Conservation (phyloP, 2,113 vertebrate genomes). For the Zosterops japonicus region DNA sequence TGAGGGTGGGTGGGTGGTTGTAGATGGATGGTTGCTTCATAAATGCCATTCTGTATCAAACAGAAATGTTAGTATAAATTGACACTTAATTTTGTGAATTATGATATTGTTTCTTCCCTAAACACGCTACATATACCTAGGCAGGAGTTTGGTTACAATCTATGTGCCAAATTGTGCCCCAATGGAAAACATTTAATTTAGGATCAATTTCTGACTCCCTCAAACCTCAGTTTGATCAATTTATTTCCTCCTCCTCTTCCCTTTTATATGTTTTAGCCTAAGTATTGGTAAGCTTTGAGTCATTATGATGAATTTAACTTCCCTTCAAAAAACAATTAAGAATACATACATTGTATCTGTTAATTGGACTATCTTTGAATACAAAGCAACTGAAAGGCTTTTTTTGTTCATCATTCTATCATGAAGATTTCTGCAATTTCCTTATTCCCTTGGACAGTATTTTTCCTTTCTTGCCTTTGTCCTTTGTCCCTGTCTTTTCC, state of each 20-base stretch:
- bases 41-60: background rate
- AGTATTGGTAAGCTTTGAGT: background rate
- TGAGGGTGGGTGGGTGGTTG: background rate
- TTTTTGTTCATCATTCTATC: rapidly evolving
- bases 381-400: background rate
- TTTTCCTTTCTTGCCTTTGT: constrained; percentile 12
- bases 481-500: constrained; percentile 40
- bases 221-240: background rate
- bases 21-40: background rate
- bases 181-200: background rate
- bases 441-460: background rate
- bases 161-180: rapidly evolving
- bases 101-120: rapidly evolving
- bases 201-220: background rate
- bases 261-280: background rate
- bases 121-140: background rate
- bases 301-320: background rate
- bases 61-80: background rate
- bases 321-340: background rate
- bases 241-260: background rate
- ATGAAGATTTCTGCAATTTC: background rate
- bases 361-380: background rate
- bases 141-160: background rate
- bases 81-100: background rate
- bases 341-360: background rate